These are phyloP conservation scores for Sycophaga agraensis DNA, from an alignment of 1,140 invertebrate species.

Conservation along the genomic window DNA sequence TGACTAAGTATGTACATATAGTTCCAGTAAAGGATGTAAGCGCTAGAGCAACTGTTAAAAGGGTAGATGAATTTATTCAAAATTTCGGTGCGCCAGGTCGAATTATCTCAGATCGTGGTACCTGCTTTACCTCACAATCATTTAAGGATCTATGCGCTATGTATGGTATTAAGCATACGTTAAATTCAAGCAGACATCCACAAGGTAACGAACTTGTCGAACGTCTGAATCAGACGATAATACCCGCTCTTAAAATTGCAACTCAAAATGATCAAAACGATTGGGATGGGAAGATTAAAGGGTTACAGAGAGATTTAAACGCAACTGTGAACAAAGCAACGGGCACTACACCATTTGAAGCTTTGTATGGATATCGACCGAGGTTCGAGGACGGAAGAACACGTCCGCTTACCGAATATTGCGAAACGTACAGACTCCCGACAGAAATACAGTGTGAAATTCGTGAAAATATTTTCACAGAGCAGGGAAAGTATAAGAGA, in stretches of 20 bases:
- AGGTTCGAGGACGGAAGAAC: conserved; percentile 10
- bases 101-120: conserved; percentile 6
- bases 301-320: conserved; percentile 13
- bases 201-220: conserved; percentile 35
- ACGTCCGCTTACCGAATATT: background rate
- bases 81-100: background rate
- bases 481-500: too few relatives aligned
- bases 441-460: too few relatives aligned
- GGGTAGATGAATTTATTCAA: conserved; percentile 2
- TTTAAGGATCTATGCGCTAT: conserved; percentile 26
- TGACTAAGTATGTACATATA: conserved; percentile 15
- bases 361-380: conserved; percentile 15
- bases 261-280: background rate
- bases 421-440: background rate
- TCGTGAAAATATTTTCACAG: too few relatives aligned
- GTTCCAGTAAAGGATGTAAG: conserved; percentile 8
- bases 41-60: background rate
- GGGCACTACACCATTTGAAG: conserved; percentile 5
- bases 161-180: conserved; percentile 34
- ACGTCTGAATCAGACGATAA: conserved; percentile 14
- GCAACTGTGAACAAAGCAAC: conserved; percentile 21
- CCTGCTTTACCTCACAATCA: conserved; percentile 24
- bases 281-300: conserved; percentile 12
- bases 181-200: conserved; percentile 37
- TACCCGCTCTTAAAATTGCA: conserved; percentile 7